phyloP scores from a whole-genome alignment of 2,113 vertebrate species.

The Oncorhynchus clarkii region DNA sequence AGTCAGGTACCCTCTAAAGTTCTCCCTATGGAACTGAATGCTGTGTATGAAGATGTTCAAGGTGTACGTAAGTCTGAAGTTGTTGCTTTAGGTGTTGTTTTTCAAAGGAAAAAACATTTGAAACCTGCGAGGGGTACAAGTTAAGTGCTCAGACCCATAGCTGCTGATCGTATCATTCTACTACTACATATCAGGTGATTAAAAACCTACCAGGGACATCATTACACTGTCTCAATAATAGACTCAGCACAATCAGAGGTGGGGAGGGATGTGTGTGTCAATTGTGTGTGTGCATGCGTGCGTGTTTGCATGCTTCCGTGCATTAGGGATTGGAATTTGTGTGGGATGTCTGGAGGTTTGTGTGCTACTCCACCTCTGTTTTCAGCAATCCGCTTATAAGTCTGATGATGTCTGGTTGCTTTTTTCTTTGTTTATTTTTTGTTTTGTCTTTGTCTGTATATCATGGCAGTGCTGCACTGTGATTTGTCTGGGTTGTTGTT shows the following conservation, averaged over 20 bases:
- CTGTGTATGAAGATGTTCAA: too few relatives aligned
- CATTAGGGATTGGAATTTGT: too few relatives aligned
- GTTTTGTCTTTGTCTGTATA: not conserved
- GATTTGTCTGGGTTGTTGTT: not conserved
- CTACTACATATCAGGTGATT: not conserved
- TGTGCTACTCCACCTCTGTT: too few relatives aligned
- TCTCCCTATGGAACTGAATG: too few relatives aligned
- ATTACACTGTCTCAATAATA: constrained; percentile 9
- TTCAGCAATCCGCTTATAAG: too few relatives aligned
- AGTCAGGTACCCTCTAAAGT: too few relatives aligned
- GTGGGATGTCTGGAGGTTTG: too few relatives aligned
- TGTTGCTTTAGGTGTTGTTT: not conserved
- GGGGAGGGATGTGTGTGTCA: not conserved
- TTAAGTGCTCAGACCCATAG: not conserved
- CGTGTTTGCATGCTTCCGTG: not conserved
- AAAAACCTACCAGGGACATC: not conserved
- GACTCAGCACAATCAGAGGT: not conserved
- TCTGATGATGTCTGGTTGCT: not conserved
- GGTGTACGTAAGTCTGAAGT: too few relatives aligned
- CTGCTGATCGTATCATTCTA: not conserved
- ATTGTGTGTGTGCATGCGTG: not conserved
- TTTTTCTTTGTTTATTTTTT: not conserved
- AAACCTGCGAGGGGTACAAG: not conserved
- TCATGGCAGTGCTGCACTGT: not conserved
- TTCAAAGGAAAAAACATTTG: not conserved